Percentiles rank a stretch among this genome's conserved stretches.
phyloP scores from a whole-genome alignment of 1,140 invertebrate species.

The Steinernema feltiae region DNA sequence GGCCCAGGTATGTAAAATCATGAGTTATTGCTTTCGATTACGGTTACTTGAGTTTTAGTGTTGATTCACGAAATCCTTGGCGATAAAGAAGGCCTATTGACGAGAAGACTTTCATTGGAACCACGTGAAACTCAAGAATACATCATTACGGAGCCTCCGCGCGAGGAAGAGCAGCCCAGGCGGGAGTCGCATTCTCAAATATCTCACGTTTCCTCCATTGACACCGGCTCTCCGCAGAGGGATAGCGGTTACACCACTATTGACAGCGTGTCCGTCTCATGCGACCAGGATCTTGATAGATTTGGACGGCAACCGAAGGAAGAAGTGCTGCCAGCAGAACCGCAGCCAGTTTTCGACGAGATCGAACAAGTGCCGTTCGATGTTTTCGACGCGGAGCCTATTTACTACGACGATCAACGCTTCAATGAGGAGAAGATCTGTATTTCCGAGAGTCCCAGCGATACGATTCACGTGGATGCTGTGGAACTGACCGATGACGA shows the following conservation, averaged over 20 bases:
- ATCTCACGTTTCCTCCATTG: background rate
- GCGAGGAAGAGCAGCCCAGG: background rate
- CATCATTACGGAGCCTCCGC: background rate
- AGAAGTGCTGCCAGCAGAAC: too few relatives aligned
- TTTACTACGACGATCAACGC: constrained; percentile 6
- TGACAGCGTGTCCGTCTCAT: background rate
- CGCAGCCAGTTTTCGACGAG: too few relatives aligned
- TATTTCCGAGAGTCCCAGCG: background rate
- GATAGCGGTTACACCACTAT: background rate
- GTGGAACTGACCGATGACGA: background rate
- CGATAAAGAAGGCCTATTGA: background rate
- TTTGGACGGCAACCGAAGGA: too few relatives aligned
- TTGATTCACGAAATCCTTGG: constrained; percentile 6
- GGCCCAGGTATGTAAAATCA: too few relatives aligned
- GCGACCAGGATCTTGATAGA: background rate
- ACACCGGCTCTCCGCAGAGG: background rate
- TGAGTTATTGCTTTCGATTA: background rate
- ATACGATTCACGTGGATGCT: background rate
- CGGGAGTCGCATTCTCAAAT: background rate
- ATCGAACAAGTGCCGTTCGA: too few relatives aligned
- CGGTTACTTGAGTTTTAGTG: background rate
- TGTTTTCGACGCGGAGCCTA: too few relatives aligned
- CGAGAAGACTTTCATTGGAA: background rate
- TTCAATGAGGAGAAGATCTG: background rate
- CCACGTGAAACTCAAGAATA: background rate